phyloP scores from a whole-genome alignment of 2,113 vertebrate species.

The Amblyornis subalaris region DNA sequence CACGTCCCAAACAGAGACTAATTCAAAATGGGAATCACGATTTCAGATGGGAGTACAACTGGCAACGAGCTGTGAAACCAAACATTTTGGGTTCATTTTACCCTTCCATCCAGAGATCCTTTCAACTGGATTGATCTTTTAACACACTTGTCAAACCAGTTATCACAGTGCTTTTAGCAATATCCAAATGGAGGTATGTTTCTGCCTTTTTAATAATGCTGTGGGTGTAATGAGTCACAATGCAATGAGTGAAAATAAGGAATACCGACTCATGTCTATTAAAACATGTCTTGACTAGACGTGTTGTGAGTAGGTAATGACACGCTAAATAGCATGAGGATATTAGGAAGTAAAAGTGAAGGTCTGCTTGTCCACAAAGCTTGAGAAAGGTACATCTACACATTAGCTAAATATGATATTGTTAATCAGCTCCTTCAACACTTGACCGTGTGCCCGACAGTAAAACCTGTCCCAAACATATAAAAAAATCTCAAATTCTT shows the following conservation, averaged over 20 bases:
- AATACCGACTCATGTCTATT: neutral
- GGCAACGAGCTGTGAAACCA: neutral
- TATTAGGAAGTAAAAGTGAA: neutral
- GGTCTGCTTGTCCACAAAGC: neutral
- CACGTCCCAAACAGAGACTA: neutral
- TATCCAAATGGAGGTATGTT: neutral
- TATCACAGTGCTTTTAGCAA: neutral
- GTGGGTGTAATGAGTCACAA: conserved; percentile 12
- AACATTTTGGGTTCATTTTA: neutral
- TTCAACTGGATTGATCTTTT: neutral
- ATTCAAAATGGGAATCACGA: neutral
- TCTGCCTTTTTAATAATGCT: neutral
- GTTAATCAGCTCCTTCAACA: neutral
- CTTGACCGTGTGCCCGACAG: neutral
- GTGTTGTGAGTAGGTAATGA: neutral
- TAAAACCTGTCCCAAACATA: neutral
- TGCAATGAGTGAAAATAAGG: neutral
- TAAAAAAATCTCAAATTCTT: neutral
- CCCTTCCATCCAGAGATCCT: neutral
- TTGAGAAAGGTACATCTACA: neutral
- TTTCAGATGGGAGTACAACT: neutral
- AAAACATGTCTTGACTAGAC: conserved; percentile 22
- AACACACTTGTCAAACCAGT: neutral
- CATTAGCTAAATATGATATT: neutral
- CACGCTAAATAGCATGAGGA: neutral